phyloP scores from a whole-genome alignment of 2,113 vertebrate genomes.

The Holacanthus passer region DNA sequence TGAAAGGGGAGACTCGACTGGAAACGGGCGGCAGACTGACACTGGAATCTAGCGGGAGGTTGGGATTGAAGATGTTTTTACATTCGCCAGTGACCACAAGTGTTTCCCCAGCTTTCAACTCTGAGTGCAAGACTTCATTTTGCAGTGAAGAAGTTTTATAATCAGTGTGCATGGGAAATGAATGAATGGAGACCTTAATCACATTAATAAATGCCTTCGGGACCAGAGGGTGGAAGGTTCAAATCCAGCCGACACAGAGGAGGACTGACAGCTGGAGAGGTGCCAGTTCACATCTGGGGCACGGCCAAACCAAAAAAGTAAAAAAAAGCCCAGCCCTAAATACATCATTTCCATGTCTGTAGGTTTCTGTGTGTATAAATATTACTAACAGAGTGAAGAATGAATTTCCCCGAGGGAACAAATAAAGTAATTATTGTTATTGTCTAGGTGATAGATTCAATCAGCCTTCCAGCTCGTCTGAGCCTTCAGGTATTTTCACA shows the following conservation, averaged over 20 bases:
- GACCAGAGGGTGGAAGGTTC: too few species aligned
- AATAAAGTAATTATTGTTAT: too few species aligned
- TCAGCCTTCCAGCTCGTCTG: slow-evolving; percentile 17
- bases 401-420: too few species aligned
- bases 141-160: neutral
- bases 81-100: neutral
- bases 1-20: slow-evolving; percentile 12
- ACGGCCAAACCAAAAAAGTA: too few species aligned
- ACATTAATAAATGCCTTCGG: too few species aligned
- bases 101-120: neutral
- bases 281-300: too few species aligned
- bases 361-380: too few species aligned
- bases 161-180: neutral
- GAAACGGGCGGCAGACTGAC: slow-evolving; percentile 29
- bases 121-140: neutral
- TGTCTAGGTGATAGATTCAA: slow-evolving; percentile 15
- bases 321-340: too few species aligned
- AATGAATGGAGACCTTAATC: slow-evolving; percentile 16
- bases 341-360: too few species aligned
- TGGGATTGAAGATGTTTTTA: neutral
- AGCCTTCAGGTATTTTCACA: slow-evolving; percentile 42
- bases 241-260: too few species aligned
- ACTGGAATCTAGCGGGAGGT: neutral
- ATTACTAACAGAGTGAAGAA: too few species aligned
- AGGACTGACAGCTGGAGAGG: too few species aligned